Conservation (phyloP, 2,888 invertebrate genomes). For the Epinotia demarniana region DNA sequence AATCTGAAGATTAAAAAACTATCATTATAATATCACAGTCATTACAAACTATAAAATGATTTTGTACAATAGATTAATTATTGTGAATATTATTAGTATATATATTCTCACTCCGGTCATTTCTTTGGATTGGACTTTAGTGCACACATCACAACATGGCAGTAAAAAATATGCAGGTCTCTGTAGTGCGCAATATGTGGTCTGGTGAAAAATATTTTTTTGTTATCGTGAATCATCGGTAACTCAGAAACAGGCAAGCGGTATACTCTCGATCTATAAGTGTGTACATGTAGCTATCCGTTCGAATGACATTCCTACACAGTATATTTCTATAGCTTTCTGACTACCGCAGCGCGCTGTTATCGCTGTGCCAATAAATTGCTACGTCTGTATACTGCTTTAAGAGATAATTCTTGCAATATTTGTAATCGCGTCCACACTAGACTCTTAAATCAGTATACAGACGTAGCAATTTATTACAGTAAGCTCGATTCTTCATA, state of each 20-base stretch:
- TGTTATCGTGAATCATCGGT: neutral
- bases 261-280: too few species aligned
- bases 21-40: constrained; percentile 39
- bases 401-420: too few species aligned
- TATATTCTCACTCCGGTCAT: neutral
- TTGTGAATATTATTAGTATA: neutral
- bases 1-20: neutral
- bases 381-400: too few species aligned
- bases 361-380: too few species aligned
- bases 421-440: too few species aligned
- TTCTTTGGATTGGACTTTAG: neutral
- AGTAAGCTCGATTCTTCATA: too few species aligned
- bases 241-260: neutral
- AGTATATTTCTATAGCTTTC: neutral
- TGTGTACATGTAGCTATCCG: too few species aligned
- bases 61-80: neutral
- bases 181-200: neutral
- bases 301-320: too few species aligned
- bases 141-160: neutral
- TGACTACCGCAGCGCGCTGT: neutral
- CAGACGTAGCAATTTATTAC: too few species aligned
- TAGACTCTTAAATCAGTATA: too few species aligned
- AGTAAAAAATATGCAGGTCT: neutral
- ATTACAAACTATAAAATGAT: constrained; percentile 9
- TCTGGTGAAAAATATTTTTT: neutral